phyloP scores from a whole-genome alignment of 2,113 vertebrate genomes.

The Esox niger region DNA sequence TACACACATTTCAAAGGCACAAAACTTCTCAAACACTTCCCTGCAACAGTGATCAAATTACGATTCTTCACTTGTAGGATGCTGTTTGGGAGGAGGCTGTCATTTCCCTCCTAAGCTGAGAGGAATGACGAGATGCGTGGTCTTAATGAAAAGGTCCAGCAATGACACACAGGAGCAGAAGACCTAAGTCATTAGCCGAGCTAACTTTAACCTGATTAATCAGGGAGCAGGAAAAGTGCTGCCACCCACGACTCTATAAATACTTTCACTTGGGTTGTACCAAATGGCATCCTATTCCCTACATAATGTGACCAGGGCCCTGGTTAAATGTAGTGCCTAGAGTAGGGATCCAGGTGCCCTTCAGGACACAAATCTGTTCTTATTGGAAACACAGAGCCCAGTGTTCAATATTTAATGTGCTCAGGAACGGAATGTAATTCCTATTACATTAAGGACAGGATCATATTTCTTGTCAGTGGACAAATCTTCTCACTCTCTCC shows the following conservation, averaged over 20 bases:
- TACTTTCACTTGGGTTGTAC: constrained; percentile 11
- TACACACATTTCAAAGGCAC: no score
- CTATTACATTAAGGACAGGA: constrained; percentile 23
- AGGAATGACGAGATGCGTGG: background rate
- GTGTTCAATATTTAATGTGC: constrained; percentile 39
- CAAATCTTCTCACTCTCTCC: constrained; percentile 6
- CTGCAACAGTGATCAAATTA: no score
- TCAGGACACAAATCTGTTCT: background rate
- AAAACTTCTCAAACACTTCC: no score
- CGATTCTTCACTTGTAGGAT: no score
- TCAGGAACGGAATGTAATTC: constrained; percentile 17
- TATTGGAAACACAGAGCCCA: background rate
- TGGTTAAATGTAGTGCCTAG: no score
- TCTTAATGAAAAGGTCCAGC: background rate
- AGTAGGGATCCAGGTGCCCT: no score
- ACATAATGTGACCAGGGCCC: no score
- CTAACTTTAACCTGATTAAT: constrained; percentile 17
- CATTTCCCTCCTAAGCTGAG: background rate
- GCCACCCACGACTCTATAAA: constrained; percentile 16
- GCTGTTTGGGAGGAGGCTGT: no score
- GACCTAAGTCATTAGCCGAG: constrained; percentile 5
- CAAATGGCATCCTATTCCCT: no score
- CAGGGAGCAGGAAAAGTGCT: constrained; percentile 8
- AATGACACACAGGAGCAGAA: background rate
- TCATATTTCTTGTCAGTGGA: constrained; percentile 20